Conservation (phyloP, 2,888 invertebrate genomes). For the Eristalis tenax region DNA sequence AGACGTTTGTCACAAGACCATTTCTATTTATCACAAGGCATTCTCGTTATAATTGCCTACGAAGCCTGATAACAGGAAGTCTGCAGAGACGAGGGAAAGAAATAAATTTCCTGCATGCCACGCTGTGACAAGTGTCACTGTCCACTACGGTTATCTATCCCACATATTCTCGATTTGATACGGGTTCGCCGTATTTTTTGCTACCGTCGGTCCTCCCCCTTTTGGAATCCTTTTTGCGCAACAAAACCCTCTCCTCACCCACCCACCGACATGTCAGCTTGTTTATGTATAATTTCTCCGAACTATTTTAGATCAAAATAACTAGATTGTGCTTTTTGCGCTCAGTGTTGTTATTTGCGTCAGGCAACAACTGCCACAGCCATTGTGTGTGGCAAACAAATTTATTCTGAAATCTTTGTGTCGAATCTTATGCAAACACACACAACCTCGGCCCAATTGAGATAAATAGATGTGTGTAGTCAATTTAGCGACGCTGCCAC, state of each 20-base stretch:
- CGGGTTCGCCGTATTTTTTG: not conserved
- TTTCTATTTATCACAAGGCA: not conserved
- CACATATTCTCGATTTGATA: not conserved
- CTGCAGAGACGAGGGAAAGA: not conserved
- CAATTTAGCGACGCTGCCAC: constrained; percentile 52
- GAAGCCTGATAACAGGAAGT: not conserved
- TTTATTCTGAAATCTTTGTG: not conserved
- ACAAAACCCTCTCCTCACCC: not conserved
- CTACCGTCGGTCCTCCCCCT: not conserved
- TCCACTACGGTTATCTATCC: not conserved
- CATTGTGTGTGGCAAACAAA: not conserved
- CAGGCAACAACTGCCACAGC: not conserved
- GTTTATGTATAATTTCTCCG: not conserved
- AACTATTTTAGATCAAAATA: not conserved
- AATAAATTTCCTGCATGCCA: not conserved
- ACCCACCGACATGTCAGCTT: not conserved
- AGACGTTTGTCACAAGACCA: not conserved
- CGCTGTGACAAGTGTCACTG: not conserved
- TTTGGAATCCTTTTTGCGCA: not conserved
- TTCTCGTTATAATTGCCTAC: not conserved
- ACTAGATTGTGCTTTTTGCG: not conserved
- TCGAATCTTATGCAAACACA: not conserved
- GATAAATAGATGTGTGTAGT: constrained; percentile 20
- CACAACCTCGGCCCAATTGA: not conserved
- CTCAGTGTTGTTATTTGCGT: not conserved